These are phyloP conservation scores for Sitophilus oryzae DNA, from an alignment of 1,140 invertebrate genomes.

Conservation along the genomic window DNA sequence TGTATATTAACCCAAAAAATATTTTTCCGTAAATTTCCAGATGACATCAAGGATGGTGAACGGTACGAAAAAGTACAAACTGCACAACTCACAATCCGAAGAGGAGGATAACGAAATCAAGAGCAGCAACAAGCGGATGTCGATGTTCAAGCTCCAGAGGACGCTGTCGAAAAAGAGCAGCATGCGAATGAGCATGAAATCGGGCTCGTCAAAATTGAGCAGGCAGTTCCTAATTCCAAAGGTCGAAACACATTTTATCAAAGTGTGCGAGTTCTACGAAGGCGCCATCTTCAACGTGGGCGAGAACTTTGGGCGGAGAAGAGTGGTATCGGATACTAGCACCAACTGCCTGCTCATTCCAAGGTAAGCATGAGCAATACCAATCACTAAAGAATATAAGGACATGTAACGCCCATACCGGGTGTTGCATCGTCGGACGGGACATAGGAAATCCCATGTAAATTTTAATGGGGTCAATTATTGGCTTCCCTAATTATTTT, in stretches of 20 bases:
- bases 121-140: too few relatives aligned
- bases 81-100: slow-evolving; percentile 42
- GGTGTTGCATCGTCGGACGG: too few relatives aligned
- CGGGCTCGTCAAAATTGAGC: neutral
- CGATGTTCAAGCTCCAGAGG: too few relatives aligned
- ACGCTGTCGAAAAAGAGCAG: neutral
- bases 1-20: neutral
- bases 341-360: slow-evolving; percentile 56
- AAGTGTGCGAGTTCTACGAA: slow-evolving; percentile 20
- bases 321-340: slow-evolving; percentile 51
- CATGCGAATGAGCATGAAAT: neutral
- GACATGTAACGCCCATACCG: too few relatives aligned
- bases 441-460: too few relatives aligned
- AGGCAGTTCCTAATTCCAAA: slow-evolving; percentile 5
- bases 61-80: slow-evolving; percentile 45
- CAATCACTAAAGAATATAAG: too few relatives aligned
- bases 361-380: too few relatives aligned
- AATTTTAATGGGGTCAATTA: too few relatives aligned
- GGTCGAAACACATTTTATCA: slow-evolving; percentile 17
- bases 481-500: too few relatives aligned
- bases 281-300: slow-evolving; percentile 49
- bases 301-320: slow-evolving; percentile 54
- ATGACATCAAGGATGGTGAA: too few relatives aligned
- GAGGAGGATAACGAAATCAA: neutral
- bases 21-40: too few relatives aligned